Base-by-base conservation (phyloP, 1,140 invertebrate species). In the Pseudoatta argentina region DNA sequence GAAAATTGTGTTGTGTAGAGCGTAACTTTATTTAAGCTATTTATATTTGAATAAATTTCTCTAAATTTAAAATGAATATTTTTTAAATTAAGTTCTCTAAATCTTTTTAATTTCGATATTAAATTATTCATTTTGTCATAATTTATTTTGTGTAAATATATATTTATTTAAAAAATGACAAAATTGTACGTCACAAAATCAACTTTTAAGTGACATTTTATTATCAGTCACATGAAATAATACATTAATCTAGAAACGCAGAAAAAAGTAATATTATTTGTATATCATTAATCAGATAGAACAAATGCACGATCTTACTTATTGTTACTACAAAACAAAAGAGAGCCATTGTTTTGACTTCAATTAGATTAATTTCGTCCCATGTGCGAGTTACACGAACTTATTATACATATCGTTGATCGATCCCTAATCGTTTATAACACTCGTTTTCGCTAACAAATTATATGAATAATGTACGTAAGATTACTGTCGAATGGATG, bases 401-500 rank as follows among this genome's bases (percentile, higher is more conserved):
- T 30, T 44, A 34, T 34, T 34, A 30, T 30, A 21, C 57, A 44
- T 30, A 24, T 76, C 57, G 5, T 27, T 8, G 24, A 61, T 77
- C 59, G 18, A 59, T 48, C 16, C 12, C 16, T 24, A 21, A 27
- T 61, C 34, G 55, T 76, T 61, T 44, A 16, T 34, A 16, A 59
- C 16, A 61, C 16, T 61, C 21, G 34, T 77, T 61, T 61, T 44
- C 55, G 16, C n/a, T 16, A 51, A 34, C 12, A 24, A 24, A 76
- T 59, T 34, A 21, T 39, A 24, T 16, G 16, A 66, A 66, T n/a
- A 24, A 78, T 48, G 14, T 39, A 21, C 34, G 21, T 39, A 63
- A 78, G 24, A 30, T 66, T 51, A 51, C 12, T 51, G 48, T 51
- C 44, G 44, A 66, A 66, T 67, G 61, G 18, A 30, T 78, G 76